These are phyloP conservation scores for Camelus bactrianus DNA, from an alignment of 2,113 vertebrate species.

Conservation along the genomic window DNA sequence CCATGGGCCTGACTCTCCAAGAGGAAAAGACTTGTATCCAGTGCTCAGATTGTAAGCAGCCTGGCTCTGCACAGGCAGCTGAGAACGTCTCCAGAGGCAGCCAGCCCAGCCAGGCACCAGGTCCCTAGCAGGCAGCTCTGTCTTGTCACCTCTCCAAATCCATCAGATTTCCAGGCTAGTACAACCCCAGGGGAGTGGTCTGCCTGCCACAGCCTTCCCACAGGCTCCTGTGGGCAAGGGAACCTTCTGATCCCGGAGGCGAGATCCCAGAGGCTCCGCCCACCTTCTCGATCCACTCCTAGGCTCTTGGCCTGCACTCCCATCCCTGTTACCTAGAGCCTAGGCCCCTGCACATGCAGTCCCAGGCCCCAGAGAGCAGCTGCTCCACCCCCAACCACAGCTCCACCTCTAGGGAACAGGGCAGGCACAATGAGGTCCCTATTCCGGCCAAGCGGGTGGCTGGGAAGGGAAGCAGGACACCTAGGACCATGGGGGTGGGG, in stretches of 20 bases:
- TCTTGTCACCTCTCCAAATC: not conserved
- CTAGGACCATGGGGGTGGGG: not conserved
- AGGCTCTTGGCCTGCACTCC: too few relatives aligned
- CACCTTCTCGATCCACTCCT: too few relatives aligned
- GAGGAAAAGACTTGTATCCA: accelerated
- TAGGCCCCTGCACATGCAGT: too few relatives aligned
- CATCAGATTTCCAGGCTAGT: too few relatives aligned
- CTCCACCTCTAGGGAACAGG: not conserved
- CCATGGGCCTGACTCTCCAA: not conserved
- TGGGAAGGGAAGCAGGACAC: too few relatives aligned
- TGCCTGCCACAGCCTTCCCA: not conserved
- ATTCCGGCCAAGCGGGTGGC: not conserved
- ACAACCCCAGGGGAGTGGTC: not conserved
- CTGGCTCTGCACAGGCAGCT: not conserved
- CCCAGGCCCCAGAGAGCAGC: not conserved
- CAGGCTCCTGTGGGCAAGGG: too few relatives aligned
- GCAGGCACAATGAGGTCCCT: not conserved
- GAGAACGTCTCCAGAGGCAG: not conserved
- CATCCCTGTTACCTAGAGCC: too few relatives aligned
- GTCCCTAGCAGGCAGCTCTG: not conserved
- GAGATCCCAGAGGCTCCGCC: not conserved
- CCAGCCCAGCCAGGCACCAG: not conserved
- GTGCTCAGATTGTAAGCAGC: accelerated
- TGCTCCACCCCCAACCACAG: not conserved
- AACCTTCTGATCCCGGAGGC: not conserved